Percentiles rank a stretch among this genome's conserved stretches.
phyloP scores from a whole-genome alignment of 2,888 invertebrate species.

The Tetragonisca angustula region DNA sequence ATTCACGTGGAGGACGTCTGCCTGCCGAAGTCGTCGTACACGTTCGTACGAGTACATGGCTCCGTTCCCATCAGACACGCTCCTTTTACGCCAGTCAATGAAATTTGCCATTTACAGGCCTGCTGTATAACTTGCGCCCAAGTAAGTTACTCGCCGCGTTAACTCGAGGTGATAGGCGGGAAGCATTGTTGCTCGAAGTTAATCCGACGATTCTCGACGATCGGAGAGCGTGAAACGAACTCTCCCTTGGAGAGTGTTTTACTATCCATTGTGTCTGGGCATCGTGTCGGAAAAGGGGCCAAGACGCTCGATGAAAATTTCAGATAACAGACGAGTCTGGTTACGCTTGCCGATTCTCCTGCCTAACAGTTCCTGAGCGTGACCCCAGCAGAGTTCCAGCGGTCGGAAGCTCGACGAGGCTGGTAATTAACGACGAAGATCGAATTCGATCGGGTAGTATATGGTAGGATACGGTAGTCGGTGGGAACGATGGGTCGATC shows the following conservation, averaged over 20 bases:
- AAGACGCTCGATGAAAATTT: conserved; percentile 20
- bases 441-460: background rate
- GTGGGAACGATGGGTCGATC: background rate
- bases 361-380: background rate
- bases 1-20: conserved; percentile 26
- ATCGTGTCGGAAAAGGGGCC: no score
- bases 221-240: background rate
- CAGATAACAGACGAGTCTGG: background rate
- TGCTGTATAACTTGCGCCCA: conserved; percentile 29
- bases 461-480: background rate
- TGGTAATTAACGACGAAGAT: background rate
- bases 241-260: background rate
- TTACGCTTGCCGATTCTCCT: background rate
- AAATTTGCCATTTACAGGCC: conserved; percentile 42
- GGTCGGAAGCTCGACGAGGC: background rate
- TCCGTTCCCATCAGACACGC: conserved; percentile 60
- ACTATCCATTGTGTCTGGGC: conserved; percentile 2
- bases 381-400: background rate
- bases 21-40: conserved; percentile 8
- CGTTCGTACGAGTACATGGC: conserved; percentile 39
- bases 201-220: background rate
- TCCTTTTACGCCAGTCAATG: conserved; percentile 58
- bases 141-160: conserved; percentile 10
- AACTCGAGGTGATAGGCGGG: background rate
- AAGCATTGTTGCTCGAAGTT: background rate